phyloP scores from a whole-genome alignment of 2,113 vertebrate species.

The Lophotis ruficrista region DNA sequence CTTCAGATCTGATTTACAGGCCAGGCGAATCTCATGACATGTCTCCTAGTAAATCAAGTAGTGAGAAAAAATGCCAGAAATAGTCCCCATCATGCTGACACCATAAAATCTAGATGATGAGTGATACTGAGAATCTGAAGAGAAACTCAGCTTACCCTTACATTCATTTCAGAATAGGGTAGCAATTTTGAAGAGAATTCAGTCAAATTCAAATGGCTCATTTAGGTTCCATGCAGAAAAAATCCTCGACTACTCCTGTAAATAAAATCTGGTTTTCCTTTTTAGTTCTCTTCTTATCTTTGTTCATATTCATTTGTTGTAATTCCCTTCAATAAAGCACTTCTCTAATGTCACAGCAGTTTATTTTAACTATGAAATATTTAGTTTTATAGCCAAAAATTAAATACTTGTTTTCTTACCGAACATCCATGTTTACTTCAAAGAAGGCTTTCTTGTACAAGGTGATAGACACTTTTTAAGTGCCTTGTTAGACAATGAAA shows the following conservation, averaged over 20 bases:
- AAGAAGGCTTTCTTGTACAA: neutral
- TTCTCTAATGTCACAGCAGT: neutral
- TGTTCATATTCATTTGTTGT: neutral
- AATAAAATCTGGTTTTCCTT: neutral
- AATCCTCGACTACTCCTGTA: neutral
- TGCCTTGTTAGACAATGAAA: neutral
- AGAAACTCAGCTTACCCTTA: neutral
- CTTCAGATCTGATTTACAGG: constrained; percentile 42
- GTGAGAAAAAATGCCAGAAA: constrained; percentile 40
- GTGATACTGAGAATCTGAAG: neutral
- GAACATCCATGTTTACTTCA: neutral
- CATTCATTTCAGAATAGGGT: neutral
- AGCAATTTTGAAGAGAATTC: neutral
- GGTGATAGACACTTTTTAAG: neutral
- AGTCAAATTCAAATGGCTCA: neutral
- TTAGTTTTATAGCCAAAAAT: neutral
- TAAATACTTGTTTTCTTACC: neutral
- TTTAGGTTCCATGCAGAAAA: neutral
- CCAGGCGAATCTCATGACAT: constrained; percentile 60
- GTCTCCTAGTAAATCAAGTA: constrained; percentile 12
- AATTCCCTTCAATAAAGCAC: neutral
- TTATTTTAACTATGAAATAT: neutral
- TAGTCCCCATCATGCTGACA: constrained; percentile 17
- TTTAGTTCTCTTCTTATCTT: neutral
- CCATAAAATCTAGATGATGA: neutral